Base-by-base conservation (phyloP, 2,888 invertebrate species). In the Neoascia interrupta region DNA sequence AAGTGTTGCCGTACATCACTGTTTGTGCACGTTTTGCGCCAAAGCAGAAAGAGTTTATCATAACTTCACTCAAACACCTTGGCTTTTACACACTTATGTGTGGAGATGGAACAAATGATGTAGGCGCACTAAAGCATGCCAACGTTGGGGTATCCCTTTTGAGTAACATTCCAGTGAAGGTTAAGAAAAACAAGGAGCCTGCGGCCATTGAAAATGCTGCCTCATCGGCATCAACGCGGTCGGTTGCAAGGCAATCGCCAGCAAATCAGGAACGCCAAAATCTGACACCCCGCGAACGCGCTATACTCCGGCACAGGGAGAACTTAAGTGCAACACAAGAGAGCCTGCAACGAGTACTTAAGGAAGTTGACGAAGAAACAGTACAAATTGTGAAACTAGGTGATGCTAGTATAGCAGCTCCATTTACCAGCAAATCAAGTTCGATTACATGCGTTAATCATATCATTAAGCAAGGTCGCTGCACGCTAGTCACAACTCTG, bases 81-180 rank as follows among this genome's bases (percentile, higher is more conserved):
- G 99, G 99, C 3, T 96, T 93, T 85, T 92, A 92, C 2, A 97
- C 98, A 0, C 90, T 99, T 1, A 99, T 99, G 99, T 99, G 99
- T 86, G 99, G 99, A 1, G 99, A 99, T 90, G 99, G 99, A 60
- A 99, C 99, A 1, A 99, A 99, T 88, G 99, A 99, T 89, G 99
- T 99, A 8, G 99, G 99, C 13, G 98, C 98, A 3, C 90, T 99
- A 51, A 99, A 99, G 89, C 99, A 99, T 89, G 98, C 99, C 26
- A 95, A 99, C 89, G 98, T 93, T n/a, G 97, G 97, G 45, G 97
- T 97, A 13, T 97, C 97, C 0, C 94, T 97, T 84, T 88, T 97
- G 45, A 93, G 97, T 3, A 95, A 95, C 87, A 94, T 94, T 0
- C 94, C 96, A 0, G 93, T 93, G 84, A 90, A 90, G 43, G 60